These are phyloP conservation scores for Graphium colonna DNA, from an alignment of 2,888 invertebrate genomes.

Conservation along the genomic window DNA sequence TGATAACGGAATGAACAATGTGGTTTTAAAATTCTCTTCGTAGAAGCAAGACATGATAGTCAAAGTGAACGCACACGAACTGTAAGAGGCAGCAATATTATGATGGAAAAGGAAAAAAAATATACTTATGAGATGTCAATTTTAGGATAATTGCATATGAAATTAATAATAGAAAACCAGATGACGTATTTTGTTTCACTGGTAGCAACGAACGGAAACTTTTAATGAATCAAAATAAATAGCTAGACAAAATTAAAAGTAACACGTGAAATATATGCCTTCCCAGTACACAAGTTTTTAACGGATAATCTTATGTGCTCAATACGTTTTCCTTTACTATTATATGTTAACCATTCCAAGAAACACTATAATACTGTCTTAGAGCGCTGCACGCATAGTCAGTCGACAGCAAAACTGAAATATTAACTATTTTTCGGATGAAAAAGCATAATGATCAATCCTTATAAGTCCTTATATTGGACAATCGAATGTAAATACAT, in stretches of 20 bases:
- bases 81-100: slow-evolving; percentile 4
- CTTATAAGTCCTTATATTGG: slow-evolving; percentile 1
- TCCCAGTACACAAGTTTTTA: slow-evolving; percentile 7
- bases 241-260: background rate
- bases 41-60: slow-evolving; percentile 3
- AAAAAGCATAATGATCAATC: too few relatives aligned
- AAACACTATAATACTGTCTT: slow-evolving; percentile 2
- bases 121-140: slow-evolving; percentile 23
- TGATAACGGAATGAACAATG: background rate
- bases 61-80: slow-evolving; percentile 16
- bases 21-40: background rate
- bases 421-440: too few relatives aligned
- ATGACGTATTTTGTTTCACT: background rate
- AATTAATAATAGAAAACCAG: background rate
- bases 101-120: slow-evolving; percentile 3
- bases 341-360: slow-evolving; percentile 20
- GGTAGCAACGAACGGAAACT: background rate
- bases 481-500: background rate
- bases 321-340: slow-evolving; percentile 15
- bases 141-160: slow-evolving; percentile 5
- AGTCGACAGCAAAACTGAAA: background rate
- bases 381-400: background rate
- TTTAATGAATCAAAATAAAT: background rate
- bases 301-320: slow-evolving; percentile 14
- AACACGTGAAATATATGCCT: slow-evolving; percentile 10